Evolutionary conservation across 2,113 vertebrate genomes (phyloP), one percentile per base, ranked within the genome.

Genomic region (Apus apus): DNA sequence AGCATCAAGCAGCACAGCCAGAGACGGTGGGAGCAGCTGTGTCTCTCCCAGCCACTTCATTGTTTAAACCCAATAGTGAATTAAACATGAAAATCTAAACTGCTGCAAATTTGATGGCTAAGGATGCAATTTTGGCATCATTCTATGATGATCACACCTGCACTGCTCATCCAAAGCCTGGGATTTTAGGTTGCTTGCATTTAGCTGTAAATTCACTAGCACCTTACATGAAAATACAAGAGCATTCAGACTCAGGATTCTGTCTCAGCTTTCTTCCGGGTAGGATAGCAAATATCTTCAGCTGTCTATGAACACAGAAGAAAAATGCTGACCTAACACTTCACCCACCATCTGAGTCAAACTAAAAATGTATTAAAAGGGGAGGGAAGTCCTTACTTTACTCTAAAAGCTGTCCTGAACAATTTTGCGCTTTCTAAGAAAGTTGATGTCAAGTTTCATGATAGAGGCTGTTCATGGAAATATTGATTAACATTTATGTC

Each of bases 81-180:
- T 43, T 30, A 79, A 93, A 90, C 18, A 14, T 1, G 3, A 8
- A 76, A 87, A 62, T n/a, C 11, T 72, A 72, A 77, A 77, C 18
- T 58, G 71, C 40, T 61, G 13, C 1, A 4, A 89, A 53, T 13
- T 30, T 38, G 19, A 17, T 11, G 27, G 61, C 6, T 50, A 29
- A 53, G 58, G 43, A 67, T 17, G 27, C 6, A 0, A 0, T 53
- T 86, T 78, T 1, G 5, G 73, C 16, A 78, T 70, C 40, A 50
- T 29, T 51, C 73, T 65, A 70, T 3, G n/a, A 27, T 13, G 38
- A 76, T 30, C 20, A 16, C 51, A 43, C 2, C 4, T 32, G 16
- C 40, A 34, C 4, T 46, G 29, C n/a, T 79, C 70, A 74, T 5
- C 36, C 21, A 77, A 61, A 91, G 13, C 16, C 51, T n/a, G 51